These are phyloP conservation scores for Diachrysia chrysitis DNA, from an alignment of 2,888 invertebrate species.

Conservation along the genomic window DNA sequence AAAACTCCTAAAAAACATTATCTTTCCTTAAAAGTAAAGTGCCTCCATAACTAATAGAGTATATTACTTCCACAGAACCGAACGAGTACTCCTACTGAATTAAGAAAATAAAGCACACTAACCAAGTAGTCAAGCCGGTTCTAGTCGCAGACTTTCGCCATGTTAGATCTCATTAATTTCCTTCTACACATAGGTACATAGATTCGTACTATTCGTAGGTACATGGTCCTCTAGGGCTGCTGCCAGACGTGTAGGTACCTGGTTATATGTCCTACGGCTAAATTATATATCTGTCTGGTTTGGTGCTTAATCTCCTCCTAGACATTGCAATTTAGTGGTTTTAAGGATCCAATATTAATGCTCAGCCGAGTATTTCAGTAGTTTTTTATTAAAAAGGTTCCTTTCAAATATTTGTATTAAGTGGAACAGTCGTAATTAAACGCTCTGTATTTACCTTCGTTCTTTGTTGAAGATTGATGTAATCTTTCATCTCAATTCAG, in stretches of 20 bases:
- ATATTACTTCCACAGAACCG: not conserved
- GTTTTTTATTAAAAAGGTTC: not conserved
- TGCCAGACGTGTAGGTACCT: slow-evolving; percentile 11
- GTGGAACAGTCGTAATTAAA: not conserved
- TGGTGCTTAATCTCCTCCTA: not conserved
- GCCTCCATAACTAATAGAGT: not conserved
- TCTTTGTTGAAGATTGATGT: not conserved
- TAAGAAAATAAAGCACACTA: not conserved
- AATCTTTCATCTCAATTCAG: slow-evolving; percentile 4
- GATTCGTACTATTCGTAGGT: not conserved
- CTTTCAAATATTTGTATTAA: slow-evolving; percentile 2
- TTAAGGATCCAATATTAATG: not conserved
- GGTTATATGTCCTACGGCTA: not conserved
- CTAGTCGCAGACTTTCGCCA: slow-evolving; percentile 20
- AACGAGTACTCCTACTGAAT: not conserved
- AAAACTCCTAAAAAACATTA: too few relatives aligned
- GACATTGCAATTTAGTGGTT: not conserved
- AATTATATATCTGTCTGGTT: not conserved
- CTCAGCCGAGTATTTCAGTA: not conserved
- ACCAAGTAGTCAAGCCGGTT: slow-evolving; percentile 12
- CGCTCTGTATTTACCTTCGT: slow-evolving; percentile 2
- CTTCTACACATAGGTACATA: slow-evolving; percentile 15
- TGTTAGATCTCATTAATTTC: slow-evolving; percentile 40
- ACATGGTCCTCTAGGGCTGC: slow-evolving; percentile 13
- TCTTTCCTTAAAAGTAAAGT: too few relatives aligned